Evolutionary conservation across 2,113 vertebrate genomes (phyloP), one percentile per base, ranked within the genome.

Genomic region (Psittacara wagleri): DNA sequence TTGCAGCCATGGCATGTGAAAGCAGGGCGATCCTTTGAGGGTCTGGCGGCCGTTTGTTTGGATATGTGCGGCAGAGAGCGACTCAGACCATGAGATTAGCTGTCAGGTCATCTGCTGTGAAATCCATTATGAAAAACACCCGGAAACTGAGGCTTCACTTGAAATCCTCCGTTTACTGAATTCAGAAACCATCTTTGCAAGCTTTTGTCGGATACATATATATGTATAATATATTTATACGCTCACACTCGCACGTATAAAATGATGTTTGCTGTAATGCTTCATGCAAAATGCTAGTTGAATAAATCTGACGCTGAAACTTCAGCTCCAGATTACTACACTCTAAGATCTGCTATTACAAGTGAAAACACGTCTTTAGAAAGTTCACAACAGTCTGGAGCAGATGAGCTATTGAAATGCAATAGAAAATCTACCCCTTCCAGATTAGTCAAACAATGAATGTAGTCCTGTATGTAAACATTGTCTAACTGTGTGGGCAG

Each of bases 31-130:
- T 68, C 75, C 78, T 96, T 97, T 84, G 94, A 24, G 88, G 73
- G 88, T 70, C 59, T 85, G 87, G 62, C 1, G 27, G 94, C 74
- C 5, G 93, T 64, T 90, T 97, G 96, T 96, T 90, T 93, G 88
- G 59, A 23, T 67, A 66, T 79, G 73, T 59, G 85, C 77, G 3
- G 67, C 95, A 96, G 97, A 98, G 92, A 74, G 4, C 39, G 4
- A 92, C 97, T 98, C 98, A 97, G 98, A 99, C 98, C 98, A 98
- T 91, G 96, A 98, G 98, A 98, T 98, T 98, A 98, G 98, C 98
- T 98, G 96, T 98, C 98, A 98, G 98, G 98, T 99, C 98, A 98
- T 98, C 98, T 98, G 97, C 98, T 98, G 97, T 97, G 97, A 98
- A 98, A 98, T 98, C 98, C 98, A 98, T 99, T 97, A 97, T 97